Evolutionary conservation across 2,888 invertebrate species (phyloP), one percentile per base, ranked within the genome.

Genomic region (Sabatieria punctata): DNA sequence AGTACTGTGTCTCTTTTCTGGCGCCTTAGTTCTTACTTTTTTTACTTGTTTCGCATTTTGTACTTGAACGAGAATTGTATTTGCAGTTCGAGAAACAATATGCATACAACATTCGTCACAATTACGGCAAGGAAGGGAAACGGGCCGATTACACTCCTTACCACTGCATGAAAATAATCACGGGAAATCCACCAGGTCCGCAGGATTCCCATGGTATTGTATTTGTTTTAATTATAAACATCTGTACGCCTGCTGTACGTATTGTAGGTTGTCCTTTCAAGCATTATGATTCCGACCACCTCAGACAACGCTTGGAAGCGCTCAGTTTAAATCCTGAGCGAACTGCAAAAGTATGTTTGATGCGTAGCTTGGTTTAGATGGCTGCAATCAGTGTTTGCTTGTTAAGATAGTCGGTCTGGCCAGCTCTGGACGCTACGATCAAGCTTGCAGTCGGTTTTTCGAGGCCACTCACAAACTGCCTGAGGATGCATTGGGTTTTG

Each of bases 71-170:
- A 24, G 19, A n/a, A 38, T n/a, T 38, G 6, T 38, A 38, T 30
- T 15, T 30, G n/a, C 64, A 83, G 73, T 99, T 95, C 74, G 83
- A 89, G 47, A 93, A 91, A 65, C 74, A 78, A 53, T 86, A 97
- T 71, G 73, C 81, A 1, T 99, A 99, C 66, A 78, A 77, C 63
- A 78, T 99, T 44, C 77, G 86, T 22, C 89, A 93, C 68, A 81
- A 80, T 64, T 99, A 85, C 71, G 97, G 97, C 23, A 85, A 88
- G 71, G 91, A 85, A 64, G 97, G 97, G 1, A 84, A 80, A 56
- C 78, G 82, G 65, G 77, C 77, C 2, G 82, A 83, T 64, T 93
- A 86, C 63, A 78, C 84, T 0, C 86, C 95, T 0, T 82, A 81
- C 59, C 66, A 68, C 58, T 99, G 97, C 67, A 72, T 81, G 58